Conservation (phyloP, 2,113 vertebrate species). For the Gambusia affinis region DNA sequence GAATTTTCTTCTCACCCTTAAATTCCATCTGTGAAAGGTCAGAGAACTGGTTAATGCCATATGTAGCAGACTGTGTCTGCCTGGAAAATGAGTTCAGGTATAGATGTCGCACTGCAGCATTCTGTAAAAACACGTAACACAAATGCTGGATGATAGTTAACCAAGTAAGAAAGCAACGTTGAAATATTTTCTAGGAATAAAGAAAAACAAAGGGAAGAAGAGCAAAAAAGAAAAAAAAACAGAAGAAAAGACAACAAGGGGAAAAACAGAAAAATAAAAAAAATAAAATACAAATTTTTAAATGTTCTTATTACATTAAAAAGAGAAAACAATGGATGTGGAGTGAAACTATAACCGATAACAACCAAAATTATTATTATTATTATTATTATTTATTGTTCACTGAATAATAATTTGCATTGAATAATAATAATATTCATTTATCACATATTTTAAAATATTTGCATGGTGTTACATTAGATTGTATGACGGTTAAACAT, state of each 20-base stretch:
- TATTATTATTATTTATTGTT: no score
- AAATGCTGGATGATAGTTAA: background rate
- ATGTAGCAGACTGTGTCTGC: conserved; percentile 74
- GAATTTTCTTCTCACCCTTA: conserved; percentile 78
- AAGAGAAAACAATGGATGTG: background rate
- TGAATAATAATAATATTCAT: background rate
- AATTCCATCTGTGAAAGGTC: conserved; percentile 87
- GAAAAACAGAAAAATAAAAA: background rate
- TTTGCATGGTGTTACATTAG: background rate
- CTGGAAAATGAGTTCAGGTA: conserved; percentile 80
- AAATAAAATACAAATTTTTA: background rate
- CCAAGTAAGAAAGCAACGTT: background rate
- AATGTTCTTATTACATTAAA: background rate
- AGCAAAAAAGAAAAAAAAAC: no score
- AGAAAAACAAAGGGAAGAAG: background rate
- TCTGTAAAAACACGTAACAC: conserved; percentile 69
- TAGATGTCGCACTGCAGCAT: conserved; percentile 79
- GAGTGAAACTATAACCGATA: background rate
- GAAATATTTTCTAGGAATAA: background rate
- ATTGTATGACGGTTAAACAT: background rate
- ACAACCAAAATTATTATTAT: background rate
- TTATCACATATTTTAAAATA: background rate
- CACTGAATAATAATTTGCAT: no score
- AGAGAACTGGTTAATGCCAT: conserved; percentile 91
- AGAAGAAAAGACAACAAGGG: background rate